A percentile compares a stretch with the other conserved stretches of the same genome.
These are phyloP conservation scores for Oophaga pumilio DNA, from an alignment of 2,113 vertebrate genomes.

Conservation along the genomic window DNA sequence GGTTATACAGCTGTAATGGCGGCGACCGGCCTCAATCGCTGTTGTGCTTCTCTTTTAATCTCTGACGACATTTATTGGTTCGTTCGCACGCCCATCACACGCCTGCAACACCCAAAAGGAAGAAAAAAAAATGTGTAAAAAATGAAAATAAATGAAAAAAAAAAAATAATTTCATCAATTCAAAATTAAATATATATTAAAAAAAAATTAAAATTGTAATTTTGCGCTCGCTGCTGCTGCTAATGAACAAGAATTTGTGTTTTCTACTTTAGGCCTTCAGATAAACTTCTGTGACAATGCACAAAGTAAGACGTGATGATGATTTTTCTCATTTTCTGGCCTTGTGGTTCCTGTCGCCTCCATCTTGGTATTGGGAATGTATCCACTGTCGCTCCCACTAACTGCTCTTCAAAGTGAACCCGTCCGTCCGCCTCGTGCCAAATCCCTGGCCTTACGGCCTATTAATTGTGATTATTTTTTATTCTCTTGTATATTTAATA, in stretches of 20 bases:
- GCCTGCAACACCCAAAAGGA: no score
- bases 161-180: no score
- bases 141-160: no score
- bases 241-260: constrained; percentile 68
- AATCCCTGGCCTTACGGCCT: no score
- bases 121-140: no score
- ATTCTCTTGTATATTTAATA: background rate
- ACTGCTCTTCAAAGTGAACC: constrained; percentile 48
- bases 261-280: constrained; percentile 71
- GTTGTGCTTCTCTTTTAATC: no score
- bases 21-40: no score
- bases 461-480: background rate
- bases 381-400: constrained; percentile 65
- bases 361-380: constrained; percentile 67
- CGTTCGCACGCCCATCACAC: no score
- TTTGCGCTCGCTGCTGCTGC: background rate
- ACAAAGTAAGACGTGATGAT: constrained; percentile 64
- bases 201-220: no score
- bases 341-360: constrained; percentile 62
- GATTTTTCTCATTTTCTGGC: constrained; percentile 61
- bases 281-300: constrained; percentile 70
- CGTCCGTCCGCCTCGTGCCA: background rate
- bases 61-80: no score
- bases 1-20: no score
- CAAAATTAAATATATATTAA: no score